Evolutionary conservation across 2,888 invertebrate species (phyloP).

Genomic region (Lomographa bimaculata): DNA sequence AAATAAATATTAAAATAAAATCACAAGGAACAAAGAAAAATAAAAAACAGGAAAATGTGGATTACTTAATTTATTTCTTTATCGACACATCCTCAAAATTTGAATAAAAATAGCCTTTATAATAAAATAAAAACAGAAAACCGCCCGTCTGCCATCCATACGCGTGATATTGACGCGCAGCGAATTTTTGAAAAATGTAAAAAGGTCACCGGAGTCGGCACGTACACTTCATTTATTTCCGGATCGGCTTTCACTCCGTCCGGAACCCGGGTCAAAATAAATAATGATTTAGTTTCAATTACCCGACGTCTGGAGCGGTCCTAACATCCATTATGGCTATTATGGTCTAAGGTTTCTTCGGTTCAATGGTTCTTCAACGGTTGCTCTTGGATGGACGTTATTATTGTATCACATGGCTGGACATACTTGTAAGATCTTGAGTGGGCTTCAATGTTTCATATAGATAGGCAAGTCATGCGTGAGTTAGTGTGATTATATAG

Average conservation of each 20-base stretch:
- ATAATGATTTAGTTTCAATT: conserved; percentile 60
- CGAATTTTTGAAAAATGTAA: conserved; percentile 82
- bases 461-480: too few species aligned
- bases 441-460: not conserved
- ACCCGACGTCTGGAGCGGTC: conserved; percentile 31
- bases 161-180: conserved; percentile 66
- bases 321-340: conserved; percentile 8
- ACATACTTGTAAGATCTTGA: not conserved
- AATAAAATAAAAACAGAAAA: too few species aligned
- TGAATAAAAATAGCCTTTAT: too few species aligned
- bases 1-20: too few species aligned
- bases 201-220: conserved; percentile 73
- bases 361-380: conserved; percentile 3
- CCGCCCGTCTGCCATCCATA: conserved; percentile 47
- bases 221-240: conserved; percentile 74
- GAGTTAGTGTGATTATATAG: too few species aligned
- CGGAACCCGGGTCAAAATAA: conserved; percentile 49
- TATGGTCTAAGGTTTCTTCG: conserved; percentile 1
- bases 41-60: too few species aligned
- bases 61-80: too few species aligned
- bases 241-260: conserved; percentile 54
- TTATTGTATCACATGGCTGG: conserved; percentile 3
- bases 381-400: not conserved
- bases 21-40: too few species aligned
- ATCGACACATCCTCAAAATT: too few species aligned